A percentile compares a stretch with the other conserved stretches of the same genome.
Conservation (phyloP, 2,888 invertebrate genomes). For the Halictus quadricinctus region DNA sequence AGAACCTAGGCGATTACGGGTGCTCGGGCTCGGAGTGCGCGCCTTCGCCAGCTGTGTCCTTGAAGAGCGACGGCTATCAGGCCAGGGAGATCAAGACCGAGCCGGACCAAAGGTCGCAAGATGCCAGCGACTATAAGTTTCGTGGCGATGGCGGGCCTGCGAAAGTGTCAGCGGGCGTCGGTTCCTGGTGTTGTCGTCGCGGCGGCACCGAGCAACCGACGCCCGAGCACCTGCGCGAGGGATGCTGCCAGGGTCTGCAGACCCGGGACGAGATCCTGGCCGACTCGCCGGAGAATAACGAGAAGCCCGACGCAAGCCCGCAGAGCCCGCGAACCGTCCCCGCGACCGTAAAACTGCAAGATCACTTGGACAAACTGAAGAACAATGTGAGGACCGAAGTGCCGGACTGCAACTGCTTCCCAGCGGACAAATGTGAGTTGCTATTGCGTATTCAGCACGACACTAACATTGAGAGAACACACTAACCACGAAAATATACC, state of each 20-base stretch:
- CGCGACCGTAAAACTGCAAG: slow-evolving; percentile 85
- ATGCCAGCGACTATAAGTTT: slow-evolving; percentile 80
- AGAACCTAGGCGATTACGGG: slow-evolving; percentile 69
- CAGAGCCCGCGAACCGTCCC: slow-evolving; percentile 76
- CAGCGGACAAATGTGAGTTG: slow-evolving; percentile 88
- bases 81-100: slow-evolving; percentile 74
- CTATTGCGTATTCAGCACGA: slow-evolving; percentile 77
- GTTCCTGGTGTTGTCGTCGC: slow-evolving; percentile 89
- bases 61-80: slow-evolving; percentile 61
- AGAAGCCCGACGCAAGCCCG: slow-evolving; percentile 76
- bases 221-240: slow-evolving; percentile 88
- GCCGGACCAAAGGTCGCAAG: slow-evolving; percentile 67
- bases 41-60: slow-evolving; percentile 32
- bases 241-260: slow-evolving; percentile 88
- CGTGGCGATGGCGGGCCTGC: slow-evolving; percentile 89
- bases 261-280: slow-evolving; percentile 88
- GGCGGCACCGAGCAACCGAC: slow-evolving; percentile 89
- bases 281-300: slow-evolving; percentile 82
- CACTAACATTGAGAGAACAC: slow-evolving; percentile 79
- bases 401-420: slow-evolving; percentile 95
- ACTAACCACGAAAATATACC: slow-evolving; percentile 70
- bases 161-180: slow-evolving; percentile 85
- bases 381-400: slow-evolving; percentile 91
- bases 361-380: slow-evolving; percentile 85
- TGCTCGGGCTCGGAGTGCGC: slow-evolving; percentile 65